Evolutionary conservation across 2,888 invertebrate species (phyloP).

Genomic region (Metacarcinus magister): DNA sequence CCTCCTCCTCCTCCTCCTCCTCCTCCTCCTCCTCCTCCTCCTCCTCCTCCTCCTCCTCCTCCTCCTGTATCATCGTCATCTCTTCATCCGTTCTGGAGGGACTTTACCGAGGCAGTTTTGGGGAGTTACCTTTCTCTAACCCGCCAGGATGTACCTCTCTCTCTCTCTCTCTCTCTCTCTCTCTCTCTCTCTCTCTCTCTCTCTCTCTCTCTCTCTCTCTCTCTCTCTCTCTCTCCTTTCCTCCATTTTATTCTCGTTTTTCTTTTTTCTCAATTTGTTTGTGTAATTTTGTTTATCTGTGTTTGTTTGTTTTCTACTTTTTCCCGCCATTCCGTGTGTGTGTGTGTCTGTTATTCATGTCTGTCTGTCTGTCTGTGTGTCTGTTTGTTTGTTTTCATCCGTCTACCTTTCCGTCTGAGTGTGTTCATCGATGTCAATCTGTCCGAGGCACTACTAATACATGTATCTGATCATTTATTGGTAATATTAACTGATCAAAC

Average conservation of each 20-base stretch:
- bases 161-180: neutral
- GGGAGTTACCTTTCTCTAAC: too few species aligned
- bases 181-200: neutral
- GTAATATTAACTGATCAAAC: neutral
- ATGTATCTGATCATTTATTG: neutral
- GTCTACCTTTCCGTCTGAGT: too few species aligned
- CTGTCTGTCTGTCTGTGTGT: neutral
- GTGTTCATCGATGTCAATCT: neutral
- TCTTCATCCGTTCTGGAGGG: neutral
- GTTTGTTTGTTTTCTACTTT: neutral
- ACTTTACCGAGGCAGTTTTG: too few species aligned
- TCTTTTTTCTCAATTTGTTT: neutral
- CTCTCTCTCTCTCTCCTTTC: neutral
- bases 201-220: neutral
- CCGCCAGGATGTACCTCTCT: neutral
- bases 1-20: conserved; percentile 26
- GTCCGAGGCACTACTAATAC: neutral
- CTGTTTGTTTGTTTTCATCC: neutral
- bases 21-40: neutral
- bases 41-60: neutral
- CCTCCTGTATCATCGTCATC: neutral
- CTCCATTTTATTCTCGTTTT: neutral
- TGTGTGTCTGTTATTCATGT: neutral
- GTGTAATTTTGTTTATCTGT: neutral
- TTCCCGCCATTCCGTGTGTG: neutral